A percentile compares a stretch with the other conserved stretches of the same genome.
These are phyloP conservation scores for Steatocranus sp. DNA, from an alignment of 2,797 vertebrate species.

Conservation along the genomic window DNA sequence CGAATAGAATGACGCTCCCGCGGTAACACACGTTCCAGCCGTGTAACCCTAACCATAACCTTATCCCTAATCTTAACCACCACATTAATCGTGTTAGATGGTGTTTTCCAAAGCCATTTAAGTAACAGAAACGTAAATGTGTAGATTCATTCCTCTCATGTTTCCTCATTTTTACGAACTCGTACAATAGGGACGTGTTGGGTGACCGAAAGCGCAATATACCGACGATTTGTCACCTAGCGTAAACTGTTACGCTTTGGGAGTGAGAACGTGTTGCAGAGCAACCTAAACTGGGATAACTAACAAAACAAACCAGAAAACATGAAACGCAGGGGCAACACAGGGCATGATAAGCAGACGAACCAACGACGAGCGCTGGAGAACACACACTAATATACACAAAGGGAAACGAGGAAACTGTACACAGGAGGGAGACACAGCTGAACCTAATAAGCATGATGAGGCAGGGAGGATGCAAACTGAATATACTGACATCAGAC, in stretches of 20 bases:
- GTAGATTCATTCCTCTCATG: background rate
- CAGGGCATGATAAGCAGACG: background rate
- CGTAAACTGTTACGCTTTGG: background rate
- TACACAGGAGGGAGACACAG: background rate
- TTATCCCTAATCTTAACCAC: background rate
- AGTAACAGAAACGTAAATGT: background rate
- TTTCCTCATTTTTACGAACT: background rate
- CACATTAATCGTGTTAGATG: background rate
- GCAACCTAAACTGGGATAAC: background rate
- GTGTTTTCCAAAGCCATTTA: background rate
- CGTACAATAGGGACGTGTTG: background rate
- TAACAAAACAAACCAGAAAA: background rate
- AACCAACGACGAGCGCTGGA: background rate
- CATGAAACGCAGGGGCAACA: background rate
- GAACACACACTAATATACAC: background rate
- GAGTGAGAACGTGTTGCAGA: background rate
- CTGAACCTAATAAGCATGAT: background rate
- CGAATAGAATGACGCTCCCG: accelerated
- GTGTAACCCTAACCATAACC: background rate
- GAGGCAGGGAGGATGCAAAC: background rate
- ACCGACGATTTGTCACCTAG: background rate
- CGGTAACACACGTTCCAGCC: background rate
- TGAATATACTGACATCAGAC: background rate
- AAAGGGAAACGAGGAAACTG: background rate
- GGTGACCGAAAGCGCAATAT: background rate